Evolutionary conservation across 1,140 invertebrate species (phyloP).

Genomic region (Eriosoma lanigerum): DNA sequence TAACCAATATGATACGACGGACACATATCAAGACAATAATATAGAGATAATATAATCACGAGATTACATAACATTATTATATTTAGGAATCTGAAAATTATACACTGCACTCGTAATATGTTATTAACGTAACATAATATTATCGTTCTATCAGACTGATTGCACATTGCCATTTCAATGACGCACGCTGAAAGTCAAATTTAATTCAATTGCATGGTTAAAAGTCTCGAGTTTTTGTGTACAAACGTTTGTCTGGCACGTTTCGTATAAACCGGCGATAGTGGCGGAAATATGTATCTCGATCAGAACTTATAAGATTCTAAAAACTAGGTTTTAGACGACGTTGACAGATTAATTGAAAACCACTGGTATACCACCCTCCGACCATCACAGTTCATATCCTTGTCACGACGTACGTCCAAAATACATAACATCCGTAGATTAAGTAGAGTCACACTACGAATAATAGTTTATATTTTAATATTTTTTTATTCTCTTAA

Average conservation of each 20-base stretch:
- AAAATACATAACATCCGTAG: too few relatives aligned
- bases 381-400: too few relatives aligned
- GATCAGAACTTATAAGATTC: too few relatives aligned
- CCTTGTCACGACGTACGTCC: too few relatives aligned
- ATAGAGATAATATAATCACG: too few relatives aligned
- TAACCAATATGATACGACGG: too few relatives aligned
- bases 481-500: too few relatives aligned
- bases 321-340: neutral
- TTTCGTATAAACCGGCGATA: neutral
- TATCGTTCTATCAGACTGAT: neutral
- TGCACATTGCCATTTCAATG: neutral
- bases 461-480: too few relatives aligned
- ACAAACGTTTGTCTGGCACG: neutral
- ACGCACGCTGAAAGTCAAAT: constrained; percentile 2
- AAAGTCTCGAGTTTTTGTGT: neutral
- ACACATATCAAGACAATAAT: too few relatives aligned
- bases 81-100: neutral
- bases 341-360: constrained; percentile 35
- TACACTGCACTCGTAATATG: neutral
- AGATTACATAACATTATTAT: too few relatives aligned
- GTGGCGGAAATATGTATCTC: neutral
- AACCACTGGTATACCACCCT: neutral
- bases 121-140: too few relatives aligned
- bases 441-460: too few relatives aligned
- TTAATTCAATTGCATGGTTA: neutral